These are phyloP conservation scores for Pollimyrus isidori DNA, from an alignment of 2,113 vertebrate species.

Conservation along the genomic window DNA sequence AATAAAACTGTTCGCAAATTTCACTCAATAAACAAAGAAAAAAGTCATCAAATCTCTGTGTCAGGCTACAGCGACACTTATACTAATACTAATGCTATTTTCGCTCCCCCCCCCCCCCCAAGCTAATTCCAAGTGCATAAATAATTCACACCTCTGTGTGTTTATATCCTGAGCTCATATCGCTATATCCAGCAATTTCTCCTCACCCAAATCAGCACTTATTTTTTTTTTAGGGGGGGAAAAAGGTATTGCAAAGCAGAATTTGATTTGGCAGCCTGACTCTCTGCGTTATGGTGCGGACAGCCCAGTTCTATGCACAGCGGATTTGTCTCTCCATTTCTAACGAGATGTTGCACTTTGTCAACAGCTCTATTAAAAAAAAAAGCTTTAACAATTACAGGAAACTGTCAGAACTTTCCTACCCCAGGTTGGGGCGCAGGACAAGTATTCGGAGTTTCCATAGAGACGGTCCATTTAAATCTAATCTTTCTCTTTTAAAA, in stretches of 20 bases:
- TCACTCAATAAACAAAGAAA: slow-evolving; percentile 34
- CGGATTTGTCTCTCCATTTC: neutral
- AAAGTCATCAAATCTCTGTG: slow-evolving; percentile 1
- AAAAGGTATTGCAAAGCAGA: neutral
- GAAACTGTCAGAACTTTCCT: neutral
- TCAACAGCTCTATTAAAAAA: neutral
- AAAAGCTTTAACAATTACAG: neutral
- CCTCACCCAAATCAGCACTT: neutral
- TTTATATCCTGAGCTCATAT: neutral
- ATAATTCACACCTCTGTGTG: slow-evolving; percentile 38
- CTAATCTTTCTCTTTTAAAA: neutral
- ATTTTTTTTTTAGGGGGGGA: neutral
- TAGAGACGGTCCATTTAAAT: neutral
- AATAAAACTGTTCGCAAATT: slow-evolving; percentile 43
- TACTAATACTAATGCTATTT: neutral
- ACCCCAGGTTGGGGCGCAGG: neutral
- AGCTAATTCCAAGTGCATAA: slow-evolving; percentile 32
- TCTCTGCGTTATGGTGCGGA: neutral
- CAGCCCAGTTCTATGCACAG: neutral
- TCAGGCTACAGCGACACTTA: neutral
- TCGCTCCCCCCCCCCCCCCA: neutral
- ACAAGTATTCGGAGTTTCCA: neutral
- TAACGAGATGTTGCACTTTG: neutral
- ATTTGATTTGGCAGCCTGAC: neutral
- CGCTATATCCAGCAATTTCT: neutral